Conservation (phyloP, 1,140 invertebrate genomes). For the Panulirus ornatus region DNA sequence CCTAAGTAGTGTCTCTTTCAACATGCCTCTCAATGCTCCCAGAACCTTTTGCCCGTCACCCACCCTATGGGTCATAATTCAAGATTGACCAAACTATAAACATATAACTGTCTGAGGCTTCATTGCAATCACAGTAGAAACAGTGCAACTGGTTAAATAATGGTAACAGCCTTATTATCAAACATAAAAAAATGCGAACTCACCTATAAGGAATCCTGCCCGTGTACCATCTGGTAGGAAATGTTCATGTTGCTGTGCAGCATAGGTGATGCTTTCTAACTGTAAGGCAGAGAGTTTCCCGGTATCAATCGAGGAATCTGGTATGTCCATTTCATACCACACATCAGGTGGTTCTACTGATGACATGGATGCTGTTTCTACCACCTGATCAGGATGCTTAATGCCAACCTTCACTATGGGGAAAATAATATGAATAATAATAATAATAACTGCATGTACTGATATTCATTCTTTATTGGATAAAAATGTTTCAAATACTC, state of each 20-base stretch:
- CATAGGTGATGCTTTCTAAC: slow-evolving; percentile 97
- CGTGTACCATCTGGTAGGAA: slow-evolving; percentile 92
- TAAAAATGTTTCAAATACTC: neutral
- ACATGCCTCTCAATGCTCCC: no score
- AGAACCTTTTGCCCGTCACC: no score
- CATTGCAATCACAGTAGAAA: no score
- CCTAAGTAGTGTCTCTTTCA: no score
- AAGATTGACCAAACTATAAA: no score
- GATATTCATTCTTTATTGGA: no score
- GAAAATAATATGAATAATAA: slow-evolving; percentile 55
- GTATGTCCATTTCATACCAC: slow-evolving; percentile 92
- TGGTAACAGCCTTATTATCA: no score
- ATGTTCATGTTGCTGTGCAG: slow-evolving; percentile 96
- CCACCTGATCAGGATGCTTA: slow-evolving; percentile 99
- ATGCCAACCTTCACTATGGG: slow-evolving; percentile 91
- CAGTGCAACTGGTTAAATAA: no score
- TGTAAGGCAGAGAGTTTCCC: slow-evolving; percentile 96
- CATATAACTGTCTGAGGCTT: no score
- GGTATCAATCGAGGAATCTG: slow-evolving; percentile 89
- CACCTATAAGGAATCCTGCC: slow-evolving; percentile 96
- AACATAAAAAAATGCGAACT: no score
- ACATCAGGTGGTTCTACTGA: slow-evolving; percentile 97
- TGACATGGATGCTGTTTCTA: slow-evolving; percentile 98
- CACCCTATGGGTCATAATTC: no score
- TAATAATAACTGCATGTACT: no score